phyloP scores from a whole-genome alignment of 2,797 vertebrate genomes.

The Malurus leucopterus region DNA sequence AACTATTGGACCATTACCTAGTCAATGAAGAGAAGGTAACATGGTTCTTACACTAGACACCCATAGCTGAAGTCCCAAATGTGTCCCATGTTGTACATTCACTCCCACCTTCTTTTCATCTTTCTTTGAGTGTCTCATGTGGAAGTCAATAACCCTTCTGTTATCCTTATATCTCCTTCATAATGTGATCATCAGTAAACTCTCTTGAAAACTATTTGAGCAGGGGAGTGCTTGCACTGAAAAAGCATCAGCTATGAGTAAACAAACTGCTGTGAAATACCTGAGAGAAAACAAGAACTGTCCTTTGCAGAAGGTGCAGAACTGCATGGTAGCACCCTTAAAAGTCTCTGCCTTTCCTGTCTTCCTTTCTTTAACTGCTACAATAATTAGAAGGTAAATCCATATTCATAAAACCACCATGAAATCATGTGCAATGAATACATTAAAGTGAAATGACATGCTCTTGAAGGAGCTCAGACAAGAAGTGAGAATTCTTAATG shows the following conservation, averaged over 20 bases:
- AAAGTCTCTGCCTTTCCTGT: constrained; percentile 5
- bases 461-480: background rate
- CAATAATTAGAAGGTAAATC: constrained; percentile 31
- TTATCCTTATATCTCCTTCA: background rate
- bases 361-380: background rate
- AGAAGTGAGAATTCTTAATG: constrained; percentile 14
- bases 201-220: background rate
- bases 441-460: constrained; percentile 28
- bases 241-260: background rate
- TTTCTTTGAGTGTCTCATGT: background rate
- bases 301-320: background rate
- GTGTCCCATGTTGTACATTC: background rate
- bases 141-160: background rate
- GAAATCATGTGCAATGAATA: constrained; percentile 16
- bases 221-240: background rate
- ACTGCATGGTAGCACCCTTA: background rate
- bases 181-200: background rate
- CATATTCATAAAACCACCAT: constrained; percentile 41
- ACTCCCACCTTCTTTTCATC: background rate
- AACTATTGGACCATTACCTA: background rate
- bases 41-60: background rate
- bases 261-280: background rate
- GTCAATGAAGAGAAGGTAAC: background rate
- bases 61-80: background rate
- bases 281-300: background rate